Base-by-base conservation (phyloP, 1,140 invertebrate species). In the Asbolus verrucosus region DNA sequence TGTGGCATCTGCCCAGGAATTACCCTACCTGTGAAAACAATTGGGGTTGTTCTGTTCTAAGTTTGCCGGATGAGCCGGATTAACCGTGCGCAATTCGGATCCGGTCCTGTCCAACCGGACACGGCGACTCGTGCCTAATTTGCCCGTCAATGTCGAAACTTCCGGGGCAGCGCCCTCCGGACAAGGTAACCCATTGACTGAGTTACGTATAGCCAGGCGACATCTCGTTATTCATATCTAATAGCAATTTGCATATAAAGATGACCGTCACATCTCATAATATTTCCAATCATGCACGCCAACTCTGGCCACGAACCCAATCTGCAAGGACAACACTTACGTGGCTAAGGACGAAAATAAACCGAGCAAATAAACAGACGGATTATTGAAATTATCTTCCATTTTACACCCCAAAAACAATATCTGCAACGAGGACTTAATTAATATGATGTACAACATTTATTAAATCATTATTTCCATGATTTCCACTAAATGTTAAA, bases 111-210 rank as follows among this genome's bases (percentile, higher is more conserved):
- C 43, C 43, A 50, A 50, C 43, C 43, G 43, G 43, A 50, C 43
- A 50, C 43, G 18, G 43, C 43, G 18, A 50, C 43, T 50, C 43
- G 43, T 50, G 43, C 43, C 43, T 50, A 50, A 50, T 50, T 50
- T 50, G 43, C 43, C 43, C 43, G 43, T 50, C 43, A 50, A 50
- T 50, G 43, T 50, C 43, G 43, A 9, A 9, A 6, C 21, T 50
- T 50, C 43, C 43, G 43, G 43, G 43, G 43, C 43, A 50, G 43
- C 43, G 43, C 43, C 43, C 43, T 19, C 43, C 16, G 16, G 6
- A 50, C 43, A 50, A 50, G 43, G 43, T 50, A 50, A 50, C 43
- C 43, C 43, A 50, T 50, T 50, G 43, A 50, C 43, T 50, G 43
- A 50, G n/a, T 50, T 50, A 50, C 43, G 19, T 18, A 21, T 18